Evolutionary conservation across 1,140 invertebrate species (phyloP), one percentile per base, ranked within the genome.

Genomic region (Gryllus bimaculatus): DNA sequence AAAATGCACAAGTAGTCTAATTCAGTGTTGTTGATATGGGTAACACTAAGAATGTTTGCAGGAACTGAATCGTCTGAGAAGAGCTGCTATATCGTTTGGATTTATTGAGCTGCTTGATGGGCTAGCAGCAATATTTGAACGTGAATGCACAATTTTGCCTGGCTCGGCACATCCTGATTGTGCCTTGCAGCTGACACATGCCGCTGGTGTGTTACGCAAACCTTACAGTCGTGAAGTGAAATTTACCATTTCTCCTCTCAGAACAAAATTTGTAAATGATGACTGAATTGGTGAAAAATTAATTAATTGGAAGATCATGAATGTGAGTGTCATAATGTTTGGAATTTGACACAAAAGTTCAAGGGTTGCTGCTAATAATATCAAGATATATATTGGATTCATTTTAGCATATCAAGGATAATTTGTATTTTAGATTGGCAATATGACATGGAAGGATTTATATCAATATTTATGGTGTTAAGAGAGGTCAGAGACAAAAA

Each of bases 61-160:
- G 94, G 97, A 98, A 87, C 86, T 98, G 10, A 98, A 98, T 85
- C 89, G 96, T 78, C 89, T 98, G 13, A 88, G 96, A 75, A 89
- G 93, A 82, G 96, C 96, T 47, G 96, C 96, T 0, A 89, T 98
- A 20, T 93, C 95, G 0, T 91, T 97, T 81, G 96, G 96, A 8
- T 98, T 97, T 84, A 88, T 93, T 0, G 93, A 95, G 80, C 85
- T 95, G 20, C 84, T 95, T 3, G 92, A 92, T 79, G 92, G 92
- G 10, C 87, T 95, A 78, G 93, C 93, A 0, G 88, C 87, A 74
- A 92, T 98, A 80, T 89, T 98, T 79, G 96, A 99, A 83, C 89
- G 96, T 77, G 97, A 99, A 85, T 95, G 95, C 82, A 91, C 92
- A 1, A 85, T 94, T 74, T 87, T 98, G 79, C 92, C 95, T 0